Evolutionary conservation across 2,888 invertebrate species (phyloP), one percentile per base, ranked within the genome.

Genomic region (Erebia epiphron): DNA sequence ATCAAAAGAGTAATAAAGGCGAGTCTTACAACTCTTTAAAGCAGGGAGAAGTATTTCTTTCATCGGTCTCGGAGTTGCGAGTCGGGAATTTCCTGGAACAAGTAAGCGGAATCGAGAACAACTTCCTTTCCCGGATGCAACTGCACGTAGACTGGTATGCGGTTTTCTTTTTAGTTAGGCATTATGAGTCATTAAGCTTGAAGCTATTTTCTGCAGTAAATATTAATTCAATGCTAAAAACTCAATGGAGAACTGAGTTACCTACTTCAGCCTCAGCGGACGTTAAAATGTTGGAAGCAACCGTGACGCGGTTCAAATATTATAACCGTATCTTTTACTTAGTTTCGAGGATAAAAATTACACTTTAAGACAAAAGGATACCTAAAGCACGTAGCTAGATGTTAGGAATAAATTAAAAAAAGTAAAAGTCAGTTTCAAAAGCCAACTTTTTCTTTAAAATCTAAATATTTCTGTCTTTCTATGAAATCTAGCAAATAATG

Each of bases 31-130:
- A 83, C 67, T 81, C 77, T 75, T 58, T 67, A 21, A 56, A 56
- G 18, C 58, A 11, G 21, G 62, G 56, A 69, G 71, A 86, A 89
- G 88, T 87, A 89, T 91, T 91, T 90, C 88, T 90, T 91, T 89
- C 85, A 83, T 82, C 82, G 84, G 78, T 77, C 79, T 80, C 77
- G 78, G 83, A 86, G 84, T 87, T 85, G 77, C 79, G 77, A 84
- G 84, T 78, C 79, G 81, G 78, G 84, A 81, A 86, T 84, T 88
- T 88, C 86, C 88, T 82, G 81, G 75, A 79, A 80, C 77, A 83
- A 83, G 82, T 79, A 76, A 80, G 71, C 86, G 88, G 89, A 90
- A 88, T 84, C 80, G 79, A 79, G 79, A 84, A 87, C 87, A 84
- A 87, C 90, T 90, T 91, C 90, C 88, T 82, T 18, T 79, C 80